phyloP scores from a whole-genome alignment of 2,888 invertebrate genomes.

The Brassicogethes aeneus region DNA sequence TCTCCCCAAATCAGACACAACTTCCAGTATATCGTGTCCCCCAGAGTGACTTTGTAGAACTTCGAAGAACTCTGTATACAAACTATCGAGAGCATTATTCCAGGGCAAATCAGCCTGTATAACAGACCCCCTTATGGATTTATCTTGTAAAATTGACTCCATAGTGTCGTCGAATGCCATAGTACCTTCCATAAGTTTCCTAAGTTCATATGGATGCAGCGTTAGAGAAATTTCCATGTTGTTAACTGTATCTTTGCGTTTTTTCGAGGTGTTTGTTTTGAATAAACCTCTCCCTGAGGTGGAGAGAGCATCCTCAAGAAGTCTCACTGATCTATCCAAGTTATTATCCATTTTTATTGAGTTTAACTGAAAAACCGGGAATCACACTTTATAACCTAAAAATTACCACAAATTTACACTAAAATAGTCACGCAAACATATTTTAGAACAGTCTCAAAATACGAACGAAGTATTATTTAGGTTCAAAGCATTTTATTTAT shows the following conservation, averaged over 20 bases:
- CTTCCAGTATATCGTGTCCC: constrained; percentile 32
- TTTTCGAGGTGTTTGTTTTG: constrained; percentile 11
- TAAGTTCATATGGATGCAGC: constrained; percentile 23
- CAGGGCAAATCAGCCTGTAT: constrained; percentile 31
- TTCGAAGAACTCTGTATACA: constrained; percentile 38
- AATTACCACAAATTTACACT: too few species aligned
- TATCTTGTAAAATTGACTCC: constrained; percentile 18
- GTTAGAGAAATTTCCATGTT: constrained; percentile 22
- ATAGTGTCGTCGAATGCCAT: constrained; percentile 17
- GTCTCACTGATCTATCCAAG: constrained; percentile 33
- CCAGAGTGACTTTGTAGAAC: constrained; percentile 32
- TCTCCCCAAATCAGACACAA: constrained; percentile 34
- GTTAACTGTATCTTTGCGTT: constrained; percentile 6
- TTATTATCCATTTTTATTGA: constrained; percentile 32
- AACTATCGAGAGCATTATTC: constrained; percentile 32
- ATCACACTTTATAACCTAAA: neutral
- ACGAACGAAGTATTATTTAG: too few species aligned
- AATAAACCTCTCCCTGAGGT: constrained; percentile 25
- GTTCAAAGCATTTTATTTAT: too few species aligned
- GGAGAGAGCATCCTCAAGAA: constrained; percentile 35
- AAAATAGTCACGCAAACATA: too few species aligned
- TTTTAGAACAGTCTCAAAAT: too few species aligned
- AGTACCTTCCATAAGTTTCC: constrained; percentile 14
- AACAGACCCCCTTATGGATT: constrained; percentile 30
- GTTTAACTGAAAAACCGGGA: neutral